Percentiles rank a stretch among this genome's conserved stretches.
Conservation (phyloP, 2,113 vertebrate genomes). For the Lagopus leucura region DNA sequence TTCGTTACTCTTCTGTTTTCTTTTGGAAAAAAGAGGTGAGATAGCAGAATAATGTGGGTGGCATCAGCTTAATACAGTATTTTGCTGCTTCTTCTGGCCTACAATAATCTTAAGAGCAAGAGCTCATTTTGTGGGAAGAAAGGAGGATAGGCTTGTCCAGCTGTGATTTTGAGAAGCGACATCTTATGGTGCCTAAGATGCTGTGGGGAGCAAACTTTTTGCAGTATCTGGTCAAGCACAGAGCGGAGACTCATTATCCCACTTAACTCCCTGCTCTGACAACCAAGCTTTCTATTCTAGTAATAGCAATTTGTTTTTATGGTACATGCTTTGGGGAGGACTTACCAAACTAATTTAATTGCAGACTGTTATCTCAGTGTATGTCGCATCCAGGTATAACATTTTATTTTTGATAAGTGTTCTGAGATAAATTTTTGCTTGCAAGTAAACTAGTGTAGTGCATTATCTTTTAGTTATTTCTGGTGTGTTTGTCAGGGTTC, state of each 20-base stretch:
- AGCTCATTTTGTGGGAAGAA: background rate
- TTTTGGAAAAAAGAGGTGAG: background rate
- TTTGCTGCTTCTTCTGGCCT: background rate
- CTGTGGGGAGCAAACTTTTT: background rate
- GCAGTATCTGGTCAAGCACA: background rate
- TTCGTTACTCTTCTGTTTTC: background rate
- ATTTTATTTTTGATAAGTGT: background rate
- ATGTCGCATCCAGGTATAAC: background rate
- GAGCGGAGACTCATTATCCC: background rate
- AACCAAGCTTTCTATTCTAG: background rate
- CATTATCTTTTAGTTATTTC: background rate
- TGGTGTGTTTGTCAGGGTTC: background rate
- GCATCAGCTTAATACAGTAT: background rate
- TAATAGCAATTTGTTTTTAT: background rate
- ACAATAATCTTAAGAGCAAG: background rate
- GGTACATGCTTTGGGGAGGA: background rate
- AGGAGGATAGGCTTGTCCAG: background rate
- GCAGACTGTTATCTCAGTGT: background rate
- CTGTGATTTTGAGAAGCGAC: constrained; percentile 13
- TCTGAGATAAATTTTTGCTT: background rate
- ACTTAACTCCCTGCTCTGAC: background rate
- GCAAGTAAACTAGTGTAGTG: background rate
- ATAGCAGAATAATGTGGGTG: background rate
- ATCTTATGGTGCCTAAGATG: background rate
- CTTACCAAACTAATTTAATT: background rate